phyloP scores from a whole-genome alignment of 1,140 invertebrate genomes.

The Drosophila pectinifera region DNA sequence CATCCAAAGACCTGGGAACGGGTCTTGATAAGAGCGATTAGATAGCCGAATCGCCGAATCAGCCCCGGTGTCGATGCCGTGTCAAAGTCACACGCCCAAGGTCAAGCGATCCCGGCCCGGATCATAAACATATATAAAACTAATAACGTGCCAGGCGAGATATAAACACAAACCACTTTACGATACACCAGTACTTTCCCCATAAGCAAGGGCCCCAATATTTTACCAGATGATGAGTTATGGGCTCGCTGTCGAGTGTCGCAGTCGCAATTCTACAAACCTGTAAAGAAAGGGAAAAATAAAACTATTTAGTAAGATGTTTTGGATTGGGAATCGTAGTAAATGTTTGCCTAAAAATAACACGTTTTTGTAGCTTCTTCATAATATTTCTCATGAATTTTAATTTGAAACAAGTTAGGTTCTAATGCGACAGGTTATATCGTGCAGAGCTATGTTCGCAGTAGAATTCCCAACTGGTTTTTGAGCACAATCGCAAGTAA shows the following conservation, averaged over 20 bases:
- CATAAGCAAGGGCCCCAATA: neutral
- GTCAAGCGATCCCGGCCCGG: constrained; percentile 9
- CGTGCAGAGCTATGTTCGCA: no score
- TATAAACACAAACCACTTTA: neutral
- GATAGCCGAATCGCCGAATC: constrained; percentile 35
- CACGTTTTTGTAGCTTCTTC: constrained; percentile 1
- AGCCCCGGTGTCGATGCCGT: constrained; percentile 19
- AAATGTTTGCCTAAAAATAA: neutral
- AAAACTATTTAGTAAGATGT: neutral
- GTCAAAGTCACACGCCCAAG: constrained; percentile 24
- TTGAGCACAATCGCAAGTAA: neutral
- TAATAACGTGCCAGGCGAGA: neutral
- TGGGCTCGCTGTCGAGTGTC: neutral
- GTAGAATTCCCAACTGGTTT: neutral
- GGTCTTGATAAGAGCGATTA: constrained; percentile 35
- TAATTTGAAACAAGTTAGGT: neutral
- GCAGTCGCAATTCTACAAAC: neutral
- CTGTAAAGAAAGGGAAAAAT: constrained; percentile 8
- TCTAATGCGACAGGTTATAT: constrained; percentile 9
- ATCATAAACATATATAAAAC: constrained; percentile 20
- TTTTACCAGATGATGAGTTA: constrained; percentile 14
- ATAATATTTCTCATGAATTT: constrained; percentile 19
- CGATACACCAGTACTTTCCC: constrained; percentile 1
- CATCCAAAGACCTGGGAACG: constrained; percentile 5
- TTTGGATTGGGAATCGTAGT: neutral